Evolutionary conservation across 2,888 invertebrate genomes (phyloP).

Genomic region (Geophilus truncorum): DNA sequence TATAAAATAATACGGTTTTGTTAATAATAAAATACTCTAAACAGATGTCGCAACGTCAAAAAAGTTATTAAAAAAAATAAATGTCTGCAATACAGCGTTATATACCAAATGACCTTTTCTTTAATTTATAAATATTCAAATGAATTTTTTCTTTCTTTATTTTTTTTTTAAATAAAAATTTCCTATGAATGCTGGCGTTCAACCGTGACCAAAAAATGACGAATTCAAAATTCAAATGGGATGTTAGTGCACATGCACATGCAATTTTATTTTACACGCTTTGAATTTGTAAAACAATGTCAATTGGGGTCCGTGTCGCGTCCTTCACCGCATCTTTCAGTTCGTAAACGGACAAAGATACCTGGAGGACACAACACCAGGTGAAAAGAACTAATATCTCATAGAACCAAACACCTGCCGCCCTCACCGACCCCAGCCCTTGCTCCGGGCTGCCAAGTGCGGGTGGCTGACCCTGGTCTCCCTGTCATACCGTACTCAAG

Average conservation of each 20-base stretch:
- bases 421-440: constrained; percentile 19
- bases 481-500: neutral
- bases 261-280: constrained; percentile 22
- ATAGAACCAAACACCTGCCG: constrained; percentile 16
- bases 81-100: neutral
- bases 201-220: constrained; percentile 7
- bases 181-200: neutral
- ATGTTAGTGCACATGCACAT: neutral
- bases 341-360: constrained; percentile 19
- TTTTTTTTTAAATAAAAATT: neutral
- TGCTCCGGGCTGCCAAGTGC: constrained; percentile 14
- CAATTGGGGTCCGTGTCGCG: constrained; percentile 1
- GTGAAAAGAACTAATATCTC: constrained; percentile 25
- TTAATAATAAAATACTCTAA: neutral
- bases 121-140: neutral
- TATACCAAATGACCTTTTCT: neutral
- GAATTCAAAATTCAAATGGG: neutral
- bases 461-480: constrained; percentile 2
- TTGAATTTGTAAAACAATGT: constrained; percentile 12
- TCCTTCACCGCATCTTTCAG: constrained; percentile 3
- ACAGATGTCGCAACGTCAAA: neutral
- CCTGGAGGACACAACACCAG: constrained; percentile 24
- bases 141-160: no score
- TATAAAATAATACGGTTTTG: neutral
- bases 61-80: neutral